A percentile compares a stretch with the other conserved stretches of the same genome.
Conservation (phyloP, 2,797 vertebrate genomes). For the Vireo griseus region DNA sequence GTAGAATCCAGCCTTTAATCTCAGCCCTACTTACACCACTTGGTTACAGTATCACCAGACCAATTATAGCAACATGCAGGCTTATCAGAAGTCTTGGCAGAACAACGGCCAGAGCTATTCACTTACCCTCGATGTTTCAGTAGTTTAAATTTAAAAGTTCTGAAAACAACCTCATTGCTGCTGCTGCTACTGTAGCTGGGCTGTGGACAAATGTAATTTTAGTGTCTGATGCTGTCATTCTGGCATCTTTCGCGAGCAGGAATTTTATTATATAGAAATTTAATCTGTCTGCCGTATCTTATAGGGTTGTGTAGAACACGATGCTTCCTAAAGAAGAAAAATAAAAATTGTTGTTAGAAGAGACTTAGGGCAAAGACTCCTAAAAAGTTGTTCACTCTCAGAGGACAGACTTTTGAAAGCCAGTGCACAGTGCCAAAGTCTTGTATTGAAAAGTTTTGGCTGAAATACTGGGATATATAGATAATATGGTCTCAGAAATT, state of each 20-base stretch:
- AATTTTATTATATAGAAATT: neutral
- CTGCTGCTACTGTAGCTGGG: neutral
- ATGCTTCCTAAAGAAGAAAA: neutral
- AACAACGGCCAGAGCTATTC: neutral
- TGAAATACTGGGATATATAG: conserved; percentile 52
- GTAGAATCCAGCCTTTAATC: neutral
- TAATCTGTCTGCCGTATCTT: conserved; percentile 10
- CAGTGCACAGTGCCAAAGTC: conserved; percentile 43
- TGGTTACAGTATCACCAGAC: neutral
- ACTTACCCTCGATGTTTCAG: neutral
- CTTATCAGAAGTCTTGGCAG: neutral
- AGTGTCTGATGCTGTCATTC: neutral
- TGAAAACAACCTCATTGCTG: neutral
- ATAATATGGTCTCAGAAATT: conserved; percentile 57
- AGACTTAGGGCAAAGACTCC: conserved; percentile 11
- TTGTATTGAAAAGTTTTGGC: conserved; percentile 62
- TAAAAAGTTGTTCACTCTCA: neutral
- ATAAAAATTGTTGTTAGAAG: neutral
- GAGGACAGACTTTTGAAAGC: conserved; percentile 42
- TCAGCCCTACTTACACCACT: neutral
- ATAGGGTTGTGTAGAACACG: neutral
- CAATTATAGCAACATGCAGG: neutral
- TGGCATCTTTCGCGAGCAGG: neutral
- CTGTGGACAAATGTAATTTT: neutral
- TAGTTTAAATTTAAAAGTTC: neutral